Evolutionary conservation across 2,113 vertebrate genomes (phyloP).

Genomic region (Ondatra zibethicus): DNA sequence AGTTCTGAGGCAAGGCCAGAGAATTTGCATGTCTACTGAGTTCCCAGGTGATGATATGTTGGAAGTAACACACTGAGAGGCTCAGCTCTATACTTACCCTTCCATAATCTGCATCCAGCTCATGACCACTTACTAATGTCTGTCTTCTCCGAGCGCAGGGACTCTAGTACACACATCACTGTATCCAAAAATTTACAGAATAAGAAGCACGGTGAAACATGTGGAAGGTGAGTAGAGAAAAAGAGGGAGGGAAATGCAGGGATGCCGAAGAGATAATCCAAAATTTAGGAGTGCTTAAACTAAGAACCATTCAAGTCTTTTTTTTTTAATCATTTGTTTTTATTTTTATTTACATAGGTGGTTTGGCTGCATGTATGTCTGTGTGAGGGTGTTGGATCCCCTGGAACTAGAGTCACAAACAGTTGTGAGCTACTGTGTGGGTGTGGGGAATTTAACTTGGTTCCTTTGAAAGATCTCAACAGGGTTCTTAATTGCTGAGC

Average conservation of each 20-base stretch:
- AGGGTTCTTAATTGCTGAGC: not conserved
- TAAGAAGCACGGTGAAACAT: not conserved
- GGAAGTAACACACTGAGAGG: not conserved
- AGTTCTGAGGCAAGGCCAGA: not conserved
- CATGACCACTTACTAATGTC: not conserved
- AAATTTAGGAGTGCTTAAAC: conserved; percentile 10
- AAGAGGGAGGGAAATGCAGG: not conserved
- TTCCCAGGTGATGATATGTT: not conserved
- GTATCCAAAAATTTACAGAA: conserved; percentile 15
- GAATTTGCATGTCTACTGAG: not conserved
- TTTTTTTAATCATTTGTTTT: not conserved
- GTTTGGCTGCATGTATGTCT: not conserved
- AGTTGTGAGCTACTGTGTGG: not conserved
- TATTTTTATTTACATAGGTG: not conserved
- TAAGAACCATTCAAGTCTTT: not conserved
- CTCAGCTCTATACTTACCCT: not conserved
- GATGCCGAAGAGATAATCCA: not conserved
- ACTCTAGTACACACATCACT: not conserved
- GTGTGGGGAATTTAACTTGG: not conserved
- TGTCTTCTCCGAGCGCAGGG: not conserved
- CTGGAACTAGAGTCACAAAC: not conserved
- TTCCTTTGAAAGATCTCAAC: not conserved
- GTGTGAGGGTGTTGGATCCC: not conserved
- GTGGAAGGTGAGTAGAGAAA: not conserved
- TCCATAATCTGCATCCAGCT: not conserved